These are phyloP conservation scores for Actinemys pallida DNA, from an alignment of 2,113 vertebrate genomes.

Conservation along the genomic window DNA sequence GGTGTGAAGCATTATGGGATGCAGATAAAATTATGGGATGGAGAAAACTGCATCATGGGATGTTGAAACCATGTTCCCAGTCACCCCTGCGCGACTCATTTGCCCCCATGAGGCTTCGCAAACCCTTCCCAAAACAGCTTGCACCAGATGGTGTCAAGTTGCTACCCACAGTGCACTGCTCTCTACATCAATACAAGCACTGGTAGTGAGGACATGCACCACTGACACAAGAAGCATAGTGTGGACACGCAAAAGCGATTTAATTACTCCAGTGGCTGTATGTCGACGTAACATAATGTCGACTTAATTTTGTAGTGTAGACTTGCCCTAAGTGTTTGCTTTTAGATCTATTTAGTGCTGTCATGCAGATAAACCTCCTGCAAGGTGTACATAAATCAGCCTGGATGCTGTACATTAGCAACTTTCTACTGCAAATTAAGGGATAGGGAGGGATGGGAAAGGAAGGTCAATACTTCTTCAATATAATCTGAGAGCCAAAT, in stretches of 20 bases:
- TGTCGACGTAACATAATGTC: background rate
- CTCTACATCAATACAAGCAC: background rate
- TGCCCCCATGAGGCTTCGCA: background rate
- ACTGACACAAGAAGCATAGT: background rate
- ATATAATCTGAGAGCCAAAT: background rate
- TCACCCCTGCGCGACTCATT: background rate
- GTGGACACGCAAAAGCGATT: background rate
- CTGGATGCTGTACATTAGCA: background rate
- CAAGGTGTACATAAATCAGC: slow-evolving; percentile 5
- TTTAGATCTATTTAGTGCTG: background rate
- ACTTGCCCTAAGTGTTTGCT: background rate
- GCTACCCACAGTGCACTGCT: background rate
- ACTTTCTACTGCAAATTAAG: background rate
- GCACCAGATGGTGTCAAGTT: background rate
- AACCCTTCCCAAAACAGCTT: background rate
- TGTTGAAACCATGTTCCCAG: background rate
- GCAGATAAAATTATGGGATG: background rate
- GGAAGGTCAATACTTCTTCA: background rate
- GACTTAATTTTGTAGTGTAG: background rate
- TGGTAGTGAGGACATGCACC: background rate
- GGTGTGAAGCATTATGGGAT: no score
- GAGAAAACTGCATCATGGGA: background rate
- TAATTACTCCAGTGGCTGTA: background rate
- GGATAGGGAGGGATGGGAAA: background rate
- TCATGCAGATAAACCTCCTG: slow-evolving; percentile 6